A percentile compares a stretch with the other conserved stretches of the same genome.
These are phyloP conservation scores for Passer montanus DNA, from an alignment of 2,113 vertebrate species.

Conservation along the genomic window DNA sequence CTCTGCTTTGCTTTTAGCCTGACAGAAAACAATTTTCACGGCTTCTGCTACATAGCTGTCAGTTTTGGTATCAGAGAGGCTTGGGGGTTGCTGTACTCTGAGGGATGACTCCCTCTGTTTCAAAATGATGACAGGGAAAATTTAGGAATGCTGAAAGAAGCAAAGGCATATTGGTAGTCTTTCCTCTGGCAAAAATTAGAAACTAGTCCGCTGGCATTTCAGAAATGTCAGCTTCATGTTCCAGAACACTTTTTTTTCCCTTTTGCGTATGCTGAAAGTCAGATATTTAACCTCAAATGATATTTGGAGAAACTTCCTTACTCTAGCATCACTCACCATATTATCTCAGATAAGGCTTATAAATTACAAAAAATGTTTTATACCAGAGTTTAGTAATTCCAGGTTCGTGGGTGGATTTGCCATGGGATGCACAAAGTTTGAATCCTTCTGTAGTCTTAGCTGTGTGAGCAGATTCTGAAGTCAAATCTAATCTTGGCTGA, in stretches of 20 bases:
- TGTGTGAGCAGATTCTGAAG: neutral
- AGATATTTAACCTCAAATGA: neutral
- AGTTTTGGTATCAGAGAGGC: neutral
- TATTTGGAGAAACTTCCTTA: neutral
- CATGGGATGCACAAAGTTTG: neutral
- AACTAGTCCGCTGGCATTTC: neutral
- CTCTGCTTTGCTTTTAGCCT: neutral
- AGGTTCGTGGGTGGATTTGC: accelerated
- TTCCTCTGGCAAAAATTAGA: neutral
- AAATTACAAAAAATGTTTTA: neutral
- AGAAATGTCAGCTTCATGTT: neutral
- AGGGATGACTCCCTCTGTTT: neutral
- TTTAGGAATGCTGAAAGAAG: neutral
- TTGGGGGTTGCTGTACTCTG: neutral
- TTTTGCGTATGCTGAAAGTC: neutral
- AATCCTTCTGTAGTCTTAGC: neutral
- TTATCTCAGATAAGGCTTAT: neutral
- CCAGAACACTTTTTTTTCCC: neutral
- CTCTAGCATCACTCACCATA: neutral
- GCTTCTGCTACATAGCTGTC: neutral
- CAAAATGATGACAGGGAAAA: neutral
- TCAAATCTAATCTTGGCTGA: neutral
- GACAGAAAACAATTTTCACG: neutral
- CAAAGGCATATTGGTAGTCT: neutral
- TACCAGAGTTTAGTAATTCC: neutral